Percentiles rank a stretch among this genome's conserved stretches.
Conservation (phyloP, 1,140 invertebrate species). For the Epicauta chinensis region DNA sequence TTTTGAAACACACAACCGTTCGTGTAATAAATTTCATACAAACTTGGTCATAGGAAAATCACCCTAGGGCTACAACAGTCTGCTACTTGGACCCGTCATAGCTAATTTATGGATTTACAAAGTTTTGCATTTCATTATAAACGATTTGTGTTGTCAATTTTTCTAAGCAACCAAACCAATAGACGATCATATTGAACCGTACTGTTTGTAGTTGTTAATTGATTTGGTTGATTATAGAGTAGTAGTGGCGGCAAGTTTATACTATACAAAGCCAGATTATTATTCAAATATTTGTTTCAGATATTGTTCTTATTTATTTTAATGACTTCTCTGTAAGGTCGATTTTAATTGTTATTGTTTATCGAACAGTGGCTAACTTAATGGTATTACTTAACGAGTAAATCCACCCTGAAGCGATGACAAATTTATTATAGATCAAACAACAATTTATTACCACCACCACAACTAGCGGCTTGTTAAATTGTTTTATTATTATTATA, state of each 20-base stretch:
- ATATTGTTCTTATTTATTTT: constrained; percentile 12
- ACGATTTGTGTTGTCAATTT: constrained; percentile 15
- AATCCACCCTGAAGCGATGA: constrained; percentile 5
- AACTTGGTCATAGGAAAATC: constrained; percentile 18
- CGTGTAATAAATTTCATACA: constrained; percentile 4
- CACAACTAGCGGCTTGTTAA: background rate
- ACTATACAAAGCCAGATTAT: constrained; percentile 4
- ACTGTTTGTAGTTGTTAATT: background rate
- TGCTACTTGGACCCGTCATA: constrained; percentile 13
- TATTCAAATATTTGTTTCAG: constrained; percentile 10
- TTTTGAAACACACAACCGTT: too few species aligned
- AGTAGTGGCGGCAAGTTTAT: constrained; percentile 3
- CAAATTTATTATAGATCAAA: constrained; percentile 1
- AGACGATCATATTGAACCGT: background rate
- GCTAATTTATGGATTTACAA: constrained; percentile 10
- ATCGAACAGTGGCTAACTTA: constrained; percentile 16
- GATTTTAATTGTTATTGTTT: constrained; percentile 20
- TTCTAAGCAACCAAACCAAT: constrained; percentile 8
- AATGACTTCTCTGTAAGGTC: background rate
- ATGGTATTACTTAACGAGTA: constrained; percentile 15
- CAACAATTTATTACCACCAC: background rate
- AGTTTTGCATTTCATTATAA: constrained; percentile 20
- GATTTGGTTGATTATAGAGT: constrained; percentile 2
- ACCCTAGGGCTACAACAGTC: constrained; percentile 16
- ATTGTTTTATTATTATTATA: background rate